These are phyloP conservation scores for Notospermus geniculatus DNA, from an alignment of 1,140 invertebrate genomes.

Conservation along the genomic window DNA sequence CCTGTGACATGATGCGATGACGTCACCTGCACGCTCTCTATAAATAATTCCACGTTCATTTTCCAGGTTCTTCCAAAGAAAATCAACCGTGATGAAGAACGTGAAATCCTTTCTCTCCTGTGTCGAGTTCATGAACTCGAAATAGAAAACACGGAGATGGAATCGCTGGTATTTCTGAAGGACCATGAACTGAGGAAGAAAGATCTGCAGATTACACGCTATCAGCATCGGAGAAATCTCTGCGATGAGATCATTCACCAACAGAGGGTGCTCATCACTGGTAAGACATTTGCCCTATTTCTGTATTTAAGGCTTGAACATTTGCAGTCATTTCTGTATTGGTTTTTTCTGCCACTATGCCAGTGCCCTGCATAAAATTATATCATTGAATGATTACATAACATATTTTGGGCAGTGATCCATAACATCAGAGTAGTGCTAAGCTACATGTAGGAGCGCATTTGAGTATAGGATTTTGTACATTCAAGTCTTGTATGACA, in stretches of 20 bases:
- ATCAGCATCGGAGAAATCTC: conserved; percentile 77
- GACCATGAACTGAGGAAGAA: conserved; percentile 81
- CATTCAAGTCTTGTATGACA: no score
- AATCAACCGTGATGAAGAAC: conserved; percentile 80
- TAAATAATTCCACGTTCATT: no score
- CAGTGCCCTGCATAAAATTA: background rate
- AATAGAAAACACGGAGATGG: conserved; percentile 85
- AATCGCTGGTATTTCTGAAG: conserved; percentile 78
- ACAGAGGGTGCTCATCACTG: conserved; percentile 82
- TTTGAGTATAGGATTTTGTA: no score
- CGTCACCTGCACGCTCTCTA: no score
- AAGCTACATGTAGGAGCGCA: no score
- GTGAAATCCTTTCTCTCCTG: conserved; percentile 78
- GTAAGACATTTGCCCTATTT: conserved; percentile 54
- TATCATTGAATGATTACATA: no score
- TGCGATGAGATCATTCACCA: conserved; percentile 89
- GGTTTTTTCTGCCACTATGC: background rate
- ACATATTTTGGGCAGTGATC: no score
- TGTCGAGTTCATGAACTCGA: conserved; percentile 85
- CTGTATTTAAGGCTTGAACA: background rate
- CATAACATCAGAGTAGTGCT: no score
- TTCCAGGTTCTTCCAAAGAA: conserved; percentile 75
- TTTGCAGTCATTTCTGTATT: background rate
- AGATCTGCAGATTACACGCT: conserved; percentile 78
- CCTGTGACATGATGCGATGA: no score